phyloP scores from a whole-genome alignment of 2,888 invertebrate species.

The Cryptocephalus primarius region DNA sequence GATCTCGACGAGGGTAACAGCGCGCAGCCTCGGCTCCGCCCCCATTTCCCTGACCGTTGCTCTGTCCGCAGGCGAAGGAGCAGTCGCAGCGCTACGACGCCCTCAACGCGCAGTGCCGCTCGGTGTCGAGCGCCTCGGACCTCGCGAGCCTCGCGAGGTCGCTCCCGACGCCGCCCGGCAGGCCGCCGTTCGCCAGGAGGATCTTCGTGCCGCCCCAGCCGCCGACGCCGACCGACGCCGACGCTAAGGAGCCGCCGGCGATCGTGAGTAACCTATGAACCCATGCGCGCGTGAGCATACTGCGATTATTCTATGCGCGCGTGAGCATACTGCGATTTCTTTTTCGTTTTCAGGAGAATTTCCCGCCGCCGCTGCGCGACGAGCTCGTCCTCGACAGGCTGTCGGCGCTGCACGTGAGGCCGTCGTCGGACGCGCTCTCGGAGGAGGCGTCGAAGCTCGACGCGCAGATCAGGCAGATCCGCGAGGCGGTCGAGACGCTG shows the following conservation, averaged over 20 bases:
- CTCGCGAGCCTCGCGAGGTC: conserved; percentile 67
- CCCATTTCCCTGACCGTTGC: no score
- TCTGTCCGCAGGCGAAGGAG: conserved; percentile 55
- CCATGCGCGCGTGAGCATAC: no score
- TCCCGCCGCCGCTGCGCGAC: conserved; percentile 67
- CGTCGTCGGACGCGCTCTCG: conserved; percentile 65
- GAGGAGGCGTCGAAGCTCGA: conserved; percentile 79
- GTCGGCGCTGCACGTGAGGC: conserved; percentile 58
- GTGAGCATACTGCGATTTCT: no score
- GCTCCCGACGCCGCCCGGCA: conserved; percentile 43
- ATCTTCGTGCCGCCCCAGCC: conserved; percentile 60
- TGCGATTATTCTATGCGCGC: no score
- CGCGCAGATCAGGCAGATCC: conserved; percentile 74
- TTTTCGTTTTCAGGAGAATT: no score
- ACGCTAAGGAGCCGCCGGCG: conserved; percentile 31
- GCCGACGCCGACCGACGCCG: conserved; percentile 41
- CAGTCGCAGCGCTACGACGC: conserved; percentile 77
- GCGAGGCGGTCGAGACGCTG: conserved; percentile 77
- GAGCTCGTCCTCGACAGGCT: conserved; percentile 75
- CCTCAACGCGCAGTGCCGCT: conserved; percentile 64
- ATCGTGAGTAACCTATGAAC: conserved; percentile 39
- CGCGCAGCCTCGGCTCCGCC: no score
- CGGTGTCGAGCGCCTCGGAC: conserved; percentile 62
- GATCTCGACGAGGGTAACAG: conserved; percentile 67
- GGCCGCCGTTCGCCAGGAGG: conserved; percentile 37